These are phyloP conservation scores for Eupeodes corollae DNA, from an alignment of 1,140 invertebrate species.

Conservation along the genomic window DNA sequence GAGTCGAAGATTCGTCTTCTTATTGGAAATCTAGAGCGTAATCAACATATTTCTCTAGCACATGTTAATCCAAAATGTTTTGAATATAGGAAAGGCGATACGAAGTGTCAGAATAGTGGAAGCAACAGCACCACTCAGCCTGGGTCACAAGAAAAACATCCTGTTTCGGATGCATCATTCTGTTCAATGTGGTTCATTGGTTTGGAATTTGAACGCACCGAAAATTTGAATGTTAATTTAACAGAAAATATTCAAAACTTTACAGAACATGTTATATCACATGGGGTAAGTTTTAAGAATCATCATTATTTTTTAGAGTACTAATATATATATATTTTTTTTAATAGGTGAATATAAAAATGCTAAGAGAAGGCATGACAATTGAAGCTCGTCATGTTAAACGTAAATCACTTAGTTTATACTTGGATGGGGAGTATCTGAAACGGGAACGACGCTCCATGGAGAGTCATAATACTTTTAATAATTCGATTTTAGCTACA, in stretches of 20 bases:
- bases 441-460: conserved; percentile 54
- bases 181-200: conserved; percentile 97
- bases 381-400: conserved; percentile 70
- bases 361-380: conserved; percentile 80
- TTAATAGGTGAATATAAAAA: conserved; percentile 60
- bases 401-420: conserved; percentile 61
- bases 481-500: conserved; percentile 25
- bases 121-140: background rate
- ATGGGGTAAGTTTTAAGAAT: conserved; percentile 36
- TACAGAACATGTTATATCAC: conserved; percentile 60
- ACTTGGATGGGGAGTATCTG: conserved; percentile 57
- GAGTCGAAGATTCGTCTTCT: conserved; percentile 93
- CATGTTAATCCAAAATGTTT: conserved; percentile 91
- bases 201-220: conserved; percentile 75
- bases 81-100: conserved; percentile 27
- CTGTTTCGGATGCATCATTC: conserved; percentile 11
- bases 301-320: conserved; percentile 2
- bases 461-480: conserved; percentile 30
- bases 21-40: conserved; percentile 84
- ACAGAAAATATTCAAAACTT: conserved; percentile 86
- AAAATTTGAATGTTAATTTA: conserved; percentile 82
- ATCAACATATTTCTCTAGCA: conserved; percentile 78
- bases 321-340: conserved; percentile 7
- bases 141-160: background rate
- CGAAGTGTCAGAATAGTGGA: conserved; percentile 2